Evolutionary conservation across 2,888 invertebrate species (phyloP), one percentile per base, ranked within the genome.

Genomic region (Anthrax anthrax): DNA sequence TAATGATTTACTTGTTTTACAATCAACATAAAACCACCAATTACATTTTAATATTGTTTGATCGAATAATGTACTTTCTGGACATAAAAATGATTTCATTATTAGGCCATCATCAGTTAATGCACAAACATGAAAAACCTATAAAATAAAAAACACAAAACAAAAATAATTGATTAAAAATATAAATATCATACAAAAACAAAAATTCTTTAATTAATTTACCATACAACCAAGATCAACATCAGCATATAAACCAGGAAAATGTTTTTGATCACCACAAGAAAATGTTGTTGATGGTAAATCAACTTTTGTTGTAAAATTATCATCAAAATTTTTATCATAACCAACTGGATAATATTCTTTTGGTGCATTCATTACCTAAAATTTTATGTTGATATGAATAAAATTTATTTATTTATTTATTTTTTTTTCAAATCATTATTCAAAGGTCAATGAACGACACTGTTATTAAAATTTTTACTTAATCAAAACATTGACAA

Each of bases 21-120:
- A 91, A 62, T 90, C 89, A 0, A 90, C 89, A 64, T 89, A 90
- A 71, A 90, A 88, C 87, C 88, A 90, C 89, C 89, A 90, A 65
- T 90, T 90, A 67, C 91, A 91, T 62, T 89, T 89, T 6, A 91
- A 73, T 52, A 91, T 85, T 18, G 87, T 86, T 65, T 90, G 90
- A 60, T 91, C 90, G 67, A 91, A 91, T 44, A 90, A 74, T 0
- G 91, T 91, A 29, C 86, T 89, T 64, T 90, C 88, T 0, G 90
- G 90, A 60, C 90, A 91, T 40, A 89, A 74, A 70, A 91, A 91
- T 42, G 89, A 89, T 66, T 90, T 90, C 80, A 88, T 87, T 43
- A 90, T 85, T 47, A 89, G 72, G 0, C 89, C 89, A 55, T 88
- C 86, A 56, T 90, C 89, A 4, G 89, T 89, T 44, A 90, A 70